These are phyloP conservation scores for Chrysopilus asiliformis DNA, from an alignment of 2,888 invertebrate species.

Conservation along the genomic window DNA sequence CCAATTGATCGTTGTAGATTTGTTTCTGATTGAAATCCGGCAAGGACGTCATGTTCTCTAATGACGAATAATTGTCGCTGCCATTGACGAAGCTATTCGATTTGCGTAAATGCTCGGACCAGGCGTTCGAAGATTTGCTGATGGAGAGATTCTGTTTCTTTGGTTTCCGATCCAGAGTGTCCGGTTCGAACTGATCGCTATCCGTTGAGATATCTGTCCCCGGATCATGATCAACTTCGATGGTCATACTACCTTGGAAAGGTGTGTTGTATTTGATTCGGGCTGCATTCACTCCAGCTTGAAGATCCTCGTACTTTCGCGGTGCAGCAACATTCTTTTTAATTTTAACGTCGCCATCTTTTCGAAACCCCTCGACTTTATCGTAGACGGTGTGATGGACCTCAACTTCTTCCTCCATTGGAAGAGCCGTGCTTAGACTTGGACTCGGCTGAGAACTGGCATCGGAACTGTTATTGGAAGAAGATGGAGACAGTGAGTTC, in stretches of 20 bases:
- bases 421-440: constrained; percentile 56
- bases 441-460: constrained; percentile 59
- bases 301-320: constrained; percentile 12
- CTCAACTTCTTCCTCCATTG: constrained; percentile 67
- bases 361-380: constrained; percentile 30
- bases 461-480: constrained; percentile 44
- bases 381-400: constrained; percentile 61
- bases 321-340: constrained; percentile 25
- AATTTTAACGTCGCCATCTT: constrained; percentile 25
- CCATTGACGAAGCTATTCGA: constrained; percentile 32
- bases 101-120: constrained; percentile 41
- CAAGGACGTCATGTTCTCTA: constrained; percentile 22
- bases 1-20: constrained; percentile 38
- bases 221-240: constrained; percentile 70
- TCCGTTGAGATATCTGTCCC: constrained; percentile 51
- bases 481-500: constrained; percentile 38
- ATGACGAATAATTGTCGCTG: constrained; percentile 19
- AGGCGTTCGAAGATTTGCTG: constrained; percentile 30
- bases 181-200: constrained; percentile 73
- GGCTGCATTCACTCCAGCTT: constrained; percentile 28
- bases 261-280: constrained; percentile 50
- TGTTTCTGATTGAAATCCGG: constrained; percentile 24
- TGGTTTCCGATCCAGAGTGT: constrained; percentile 70
- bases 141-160: constrained; percentile 37
- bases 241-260: constrained; percentile 57